phyloP scores from a whole-genome alignment of 2,888 invertebrate genomes.

The Malachius bipustulatus region DNA sequence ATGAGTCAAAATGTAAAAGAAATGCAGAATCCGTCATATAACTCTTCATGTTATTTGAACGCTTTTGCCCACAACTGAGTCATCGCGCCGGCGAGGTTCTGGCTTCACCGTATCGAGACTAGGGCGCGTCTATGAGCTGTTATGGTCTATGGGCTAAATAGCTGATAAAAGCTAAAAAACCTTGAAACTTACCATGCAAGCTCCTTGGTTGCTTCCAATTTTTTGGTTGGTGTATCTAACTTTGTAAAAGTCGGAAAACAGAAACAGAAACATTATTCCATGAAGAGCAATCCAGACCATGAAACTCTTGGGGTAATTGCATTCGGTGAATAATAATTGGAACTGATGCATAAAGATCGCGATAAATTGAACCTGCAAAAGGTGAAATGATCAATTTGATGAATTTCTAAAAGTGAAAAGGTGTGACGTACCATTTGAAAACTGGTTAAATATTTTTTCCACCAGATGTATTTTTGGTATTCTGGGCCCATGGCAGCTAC shows the following conservation, averaged over 20 bases:
- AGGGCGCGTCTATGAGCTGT: too few species aligned
- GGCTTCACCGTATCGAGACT: too few species aligned
- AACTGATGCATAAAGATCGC: conserved; percentile 85
- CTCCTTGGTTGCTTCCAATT: conserved; percentile 34
- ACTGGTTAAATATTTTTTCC: conserved; percentile 92
- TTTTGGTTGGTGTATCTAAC: conserved; percentile 52
- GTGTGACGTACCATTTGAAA: conserved; percentile 86
- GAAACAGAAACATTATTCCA: conserved; percentile 84
- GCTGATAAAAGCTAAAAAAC: too few species aligned
- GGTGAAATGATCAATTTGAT: conserved; percentile 6
- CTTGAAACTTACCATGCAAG: conserved; percentile 65
- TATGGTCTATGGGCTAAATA: too few species aligned
- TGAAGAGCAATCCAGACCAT: conserved; percentile 92
- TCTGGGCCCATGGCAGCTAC: conserved; percentile 86
- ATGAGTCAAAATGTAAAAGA: too few species aligned
- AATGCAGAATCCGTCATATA: too few species aligned
- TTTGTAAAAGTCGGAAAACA: conserved; percentile 93
- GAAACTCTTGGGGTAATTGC: conserved; percentile 82
- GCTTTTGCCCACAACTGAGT: too few species aligned
- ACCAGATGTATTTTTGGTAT: conserved; percentile 92
- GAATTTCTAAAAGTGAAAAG: too few species aligned
- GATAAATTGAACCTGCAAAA: conserved; percentile 76
- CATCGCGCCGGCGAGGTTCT: too few species aligned
- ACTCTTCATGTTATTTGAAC: too few species aligned
- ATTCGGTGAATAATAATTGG: conserved; percentile 79